Conservation (phyloP, 2,113 vertebrate species). For the Nyctibius bracteatus region DNA sequence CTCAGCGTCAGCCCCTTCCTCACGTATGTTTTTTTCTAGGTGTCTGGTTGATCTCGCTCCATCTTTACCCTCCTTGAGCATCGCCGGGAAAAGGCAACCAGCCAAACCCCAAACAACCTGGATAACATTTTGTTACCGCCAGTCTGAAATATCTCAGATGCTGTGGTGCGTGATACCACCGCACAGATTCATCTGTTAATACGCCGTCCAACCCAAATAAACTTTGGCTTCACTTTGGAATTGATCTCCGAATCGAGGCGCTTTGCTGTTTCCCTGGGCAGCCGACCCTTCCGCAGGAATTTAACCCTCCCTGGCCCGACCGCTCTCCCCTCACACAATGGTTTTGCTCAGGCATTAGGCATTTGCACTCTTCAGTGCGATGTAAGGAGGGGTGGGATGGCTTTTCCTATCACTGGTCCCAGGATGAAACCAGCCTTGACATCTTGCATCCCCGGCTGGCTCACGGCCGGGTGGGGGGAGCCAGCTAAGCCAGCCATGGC, state of each 20-base stretch:
- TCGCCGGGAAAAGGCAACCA: neutral
- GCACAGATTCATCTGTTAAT: neutral
- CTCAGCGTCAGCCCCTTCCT: neutral
- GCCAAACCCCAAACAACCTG: neutral
- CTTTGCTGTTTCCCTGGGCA: neutral
- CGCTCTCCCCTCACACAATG: neutral
- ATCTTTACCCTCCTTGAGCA: neutral
- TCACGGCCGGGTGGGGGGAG: neutral
- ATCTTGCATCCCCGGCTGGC: neutral
- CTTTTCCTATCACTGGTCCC: fast-evolving
- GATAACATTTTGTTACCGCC: neutral
- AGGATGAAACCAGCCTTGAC: neutral
- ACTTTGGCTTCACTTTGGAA: neutral
- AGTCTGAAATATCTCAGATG: neutral
- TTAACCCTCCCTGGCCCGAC: neutral
- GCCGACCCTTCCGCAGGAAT: neutral
- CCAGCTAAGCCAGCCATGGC: fast-evolving
- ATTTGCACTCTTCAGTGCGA: fast-evolving
- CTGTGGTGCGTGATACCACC: neutral
- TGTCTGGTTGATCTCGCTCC: fast-evolving
- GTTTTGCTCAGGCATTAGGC: neutral
- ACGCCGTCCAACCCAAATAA: neutral
- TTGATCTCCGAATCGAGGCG: neutral
- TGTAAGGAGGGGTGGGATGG: neutral
- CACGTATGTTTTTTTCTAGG: neutral